Base-by-base conservation (phyloP, 2,113 vertebrate genomes). In the Butorides virescens region DNA sequence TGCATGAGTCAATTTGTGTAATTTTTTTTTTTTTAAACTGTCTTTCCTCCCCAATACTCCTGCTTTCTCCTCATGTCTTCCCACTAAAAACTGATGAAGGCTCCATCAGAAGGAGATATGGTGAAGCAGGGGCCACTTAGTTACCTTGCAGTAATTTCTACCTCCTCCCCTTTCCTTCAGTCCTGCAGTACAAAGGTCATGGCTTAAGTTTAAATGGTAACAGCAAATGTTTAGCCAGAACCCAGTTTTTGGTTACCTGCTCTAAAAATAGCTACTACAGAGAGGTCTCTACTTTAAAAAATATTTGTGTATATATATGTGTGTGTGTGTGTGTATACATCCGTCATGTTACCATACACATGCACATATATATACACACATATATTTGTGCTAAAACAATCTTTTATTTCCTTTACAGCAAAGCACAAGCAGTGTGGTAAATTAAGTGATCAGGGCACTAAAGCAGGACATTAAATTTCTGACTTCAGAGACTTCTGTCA, bases 381-480 rank as follows among this genome's bases (percentile, higher is more conserved):
- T 52, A 50, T 8, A 25, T 53, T 22, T 63, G 4, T 67, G 7
- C 34, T 63, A n/a, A 67, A 87, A 56, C 2, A 18, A 3, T 36
- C 1, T 6, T 66, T 36, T 53, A 3, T 37, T 86, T 84, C 49
- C 30, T 68, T 89, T 44, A 66, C 12, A 63, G 5, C 3, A 86
- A 92, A 84, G 29, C 26, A 34, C 8, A 58, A 66, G 15, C 11
- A 52, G 7, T 47, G 5, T 67, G 12, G 26, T 84, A 62, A 39
- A 53, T 26, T 71, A 86, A 76, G 25, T n/a, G 17, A 70, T 88
- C 46, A 42, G 23, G n/a, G 21, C 10, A 85, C 20, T 85, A 75
- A 87, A 92, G 47, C 34, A 91, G 76, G 73, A 81, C 49, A 85
- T 56, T 87, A 85, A 94, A 86, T 76, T 94, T 13, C 32, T 93